Evolutionary conservation across 1,140 invertebrate species (phyloP).

Genomic region (Papilio dardanus): DNA sequence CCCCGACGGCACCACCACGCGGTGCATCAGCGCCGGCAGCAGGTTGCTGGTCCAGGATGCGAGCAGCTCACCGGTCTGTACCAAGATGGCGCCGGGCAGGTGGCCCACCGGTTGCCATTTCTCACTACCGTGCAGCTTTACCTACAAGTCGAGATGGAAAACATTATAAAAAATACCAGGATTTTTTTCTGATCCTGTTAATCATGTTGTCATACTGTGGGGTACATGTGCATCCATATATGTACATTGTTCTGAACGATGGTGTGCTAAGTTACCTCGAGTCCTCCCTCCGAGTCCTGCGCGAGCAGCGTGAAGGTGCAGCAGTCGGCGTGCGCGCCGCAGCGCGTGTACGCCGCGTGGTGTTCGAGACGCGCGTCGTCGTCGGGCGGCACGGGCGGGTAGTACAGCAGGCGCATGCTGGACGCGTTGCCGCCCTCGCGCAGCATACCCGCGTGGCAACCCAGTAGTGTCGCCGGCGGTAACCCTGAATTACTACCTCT

Average conservation of each 20-base stretch:
- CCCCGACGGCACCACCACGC: conserved; percentile 87
- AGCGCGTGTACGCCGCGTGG: conserved; percentile 82
- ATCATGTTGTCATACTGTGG: no score
- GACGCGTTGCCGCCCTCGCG: conserved; percentile 84
- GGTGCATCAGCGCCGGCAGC: conserved; percentile 88
- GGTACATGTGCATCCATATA: no score
- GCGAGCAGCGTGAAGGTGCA: conserved; percentile 89
- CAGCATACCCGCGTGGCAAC: conserved; percentile 86
- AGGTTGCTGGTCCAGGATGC: conserved; percentile 89
- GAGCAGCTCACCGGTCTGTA: conserved; percentile 91
- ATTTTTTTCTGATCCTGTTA: no score
- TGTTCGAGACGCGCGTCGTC: conserved; percentile 76
- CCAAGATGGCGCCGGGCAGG: conserved; percentile 89
- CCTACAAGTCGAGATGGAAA: conserved; percentile 69
- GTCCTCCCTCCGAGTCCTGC: conserved; percentile 87
- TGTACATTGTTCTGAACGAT: no score
- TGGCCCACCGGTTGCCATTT: conserved; percentile 90
- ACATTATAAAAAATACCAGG: no score
- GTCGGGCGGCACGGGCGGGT: conserved; percentile 85
- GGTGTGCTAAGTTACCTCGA: no score
- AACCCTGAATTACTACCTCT: conserved; percentile 54
- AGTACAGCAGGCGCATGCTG: conserved; percentile 86
- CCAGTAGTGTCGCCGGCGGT: conserved; percentile 65
- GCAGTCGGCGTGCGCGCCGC: conserved; percentile 88
- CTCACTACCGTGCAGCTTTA: conserved; percentile 85